Percentiles rank a stretch among this genome's conserved stretches.
Evolutionary conservation across 2,888 invertebrate species (phyloP).

Genomic region (Gandaritis pyraliata): DNA sequence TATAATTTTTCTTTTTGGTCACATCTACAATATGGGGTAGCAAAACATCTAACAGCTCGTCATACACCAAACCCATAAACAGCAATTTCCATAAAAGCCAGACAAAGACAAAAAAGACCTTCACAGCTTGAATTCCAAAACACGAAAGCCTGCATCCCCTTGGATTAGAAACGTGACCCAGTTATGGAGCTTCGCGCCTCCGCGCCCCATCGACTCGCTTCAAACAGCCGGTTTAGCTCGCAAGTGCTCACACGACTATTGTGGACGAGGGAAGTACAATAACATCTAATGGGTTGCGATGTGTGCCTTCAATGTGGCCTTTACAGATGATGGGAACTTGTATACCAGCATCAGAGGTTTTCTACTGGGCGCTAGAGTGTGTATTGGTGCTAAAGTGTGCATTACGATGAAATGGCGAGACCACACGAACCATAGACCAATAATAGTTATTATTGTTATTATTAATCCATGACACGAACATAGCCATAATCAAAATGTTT

Average conservation of each 20-base stretch:
- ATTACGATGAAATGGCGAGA: too few relatives aligned
- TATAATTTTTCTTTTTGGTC: slow-evolving; percentile 4
- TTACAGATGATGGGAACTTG: neutral
- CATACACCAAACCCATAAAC: slow-evolving; percentile 13
- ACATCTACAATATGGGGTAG: too few relatives aligned
- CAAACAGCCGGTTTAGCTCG: slow-evolving; percentile 22
- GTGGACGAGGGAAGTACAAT: slow-evolving; percentile 15
- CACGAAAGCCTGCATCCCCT: slow-evolving; percentile 16
- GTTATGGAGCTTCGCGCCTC: slow-evolving; percentile 19
- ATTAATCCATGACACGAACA: too few relatives aligned
- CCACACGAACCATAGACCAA: too few relatives aligned
- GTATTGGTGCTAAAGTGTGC: too few relatives aligned
- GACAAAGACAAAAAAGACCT: slow-evolving; percentile 14
- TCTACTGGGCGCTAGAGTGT: too few relatives aligned
- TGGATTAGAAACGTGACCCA: slow-evolving; percentile 34
- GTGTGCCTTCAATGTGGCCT: neutral
- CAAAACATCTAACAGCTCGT: neutral
- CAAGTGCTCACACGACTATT: slow-evolving; percentile 20
- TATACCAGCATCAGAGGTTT: too few relatives aligned
- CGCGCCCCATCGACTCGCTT: slow-evolving; percentile 20
- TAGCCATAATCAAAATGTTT: too few relatives aligned
- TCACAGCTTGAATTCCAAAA: slow-evolving; percentile 19
- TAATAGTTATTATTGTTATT: too few relatives aligned
- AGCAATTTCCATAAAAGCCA: slow-evolving; percentile 27
- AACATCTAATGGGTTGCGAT: slow-evolving; percentile 15